A percentile compares a stretch with the other conserved stretches of the same genome.
phyloP scores from a whole-genome alignment of 2,888 invertebrate species.

The Petrolisthes manimaculis region DNA sequence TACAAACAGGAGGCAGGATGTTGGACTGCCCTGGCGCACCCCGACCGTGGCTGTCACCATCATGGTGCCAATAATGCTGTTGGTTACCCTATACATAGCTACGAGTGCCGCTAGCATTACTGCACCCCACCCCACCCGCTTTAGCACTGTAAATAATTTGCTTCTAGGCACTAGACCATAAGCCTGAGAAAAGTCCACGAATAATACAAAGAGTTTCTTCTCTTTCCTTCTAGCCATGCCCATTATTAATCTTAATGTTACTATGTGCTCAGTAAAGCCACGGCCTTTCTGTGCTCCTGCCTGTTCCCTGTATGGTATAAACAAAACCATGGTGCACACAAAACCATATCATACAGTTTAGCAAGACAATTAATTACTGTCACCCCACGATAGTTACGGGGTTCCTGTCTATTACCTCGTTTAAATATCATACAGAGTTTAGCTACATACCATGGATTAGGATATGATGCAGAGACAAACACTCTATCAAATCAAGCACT shows the following conservation, averaged over 20 bases:
- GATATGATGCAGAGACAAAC: background rate
- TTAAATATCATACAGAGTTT: background rate
- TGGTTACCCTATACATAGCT: background rate
- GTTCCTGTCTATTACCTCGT: conserved; percentile 16
- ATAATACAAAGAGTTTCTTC: background rate
- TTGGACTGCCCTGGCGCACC: background rate
- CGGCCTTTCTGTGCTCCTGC: too few relatives aligned
- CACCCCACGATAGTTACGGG: background rate
- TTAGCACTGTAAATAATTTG: background rate
- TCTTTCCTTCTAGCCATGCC: background rate
- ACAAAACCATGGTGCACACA: too few relatives aligned
- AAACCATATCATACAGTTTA: conserved; percentile 5
- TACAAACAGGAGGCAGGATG: background rate
- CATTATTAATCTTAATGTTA: background rate
- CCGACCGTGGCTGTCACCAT: background rate
- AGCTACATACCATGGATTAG: background rate
- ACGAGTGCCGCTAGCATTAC: background rate
- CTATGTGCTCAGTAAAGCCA: background rate
- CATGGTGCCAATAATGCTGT: background rate
- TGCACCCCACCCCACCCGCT: background rate
- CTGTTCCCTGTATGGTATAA: too few relatives aligned
- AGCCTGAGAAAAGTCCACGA: background rate
- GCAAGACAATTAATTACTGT: conserved; percentile 9
- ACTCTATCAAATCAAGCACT: too few relatives aligned
- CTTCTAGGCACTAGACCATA: background rate